Evolutionary conservation across 2,888 invertebrate genomes (phyloP), one percentile per base, ranked within the genome.

Genomic region (Saturnia japonica): DNA sequence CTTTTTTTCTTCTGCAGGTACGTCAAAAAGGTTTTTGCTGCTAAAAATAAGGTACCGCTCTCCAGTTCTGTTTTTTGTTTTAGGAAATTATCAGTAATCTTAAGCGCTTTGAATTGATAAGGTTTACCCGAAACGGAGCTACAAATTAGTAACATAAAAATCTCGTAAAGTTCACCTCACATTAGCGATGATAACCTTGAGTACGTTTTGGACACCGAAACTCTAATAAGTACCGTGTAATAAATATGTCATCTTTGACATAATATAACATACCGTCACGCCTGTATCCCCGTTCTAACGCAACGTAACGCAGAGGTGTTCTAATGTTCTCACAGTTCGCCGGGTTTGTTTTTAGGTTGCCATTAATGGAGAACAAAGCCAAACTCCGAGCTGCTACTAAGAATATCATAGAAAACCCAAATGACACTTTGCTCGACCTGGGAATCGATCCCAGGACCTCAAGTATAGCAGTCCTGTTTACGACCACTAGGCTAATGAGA

Each of bases 1-100:
- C 34, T 43, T 47, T 28, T n/a, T 70, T 71, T 70, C 69, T 69
- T 68, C 82, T 84, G 34, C 73, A 83, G 83, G 83, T 83, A 78
- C 47, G 76, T 70, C 16, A 25, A 45, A 16, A 54, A 22, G 40
- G 42, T 54, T 54, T 42, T 40, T 64, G n/a, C 64, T 40, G 64
- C 25, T 28, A 60, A 28, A 60, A 28, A 25, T 9, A 57, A 60
- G 57, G 57, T 60, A 40, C 40, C 64, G 40, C 40, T n/a, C 12
- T 19, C 7, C 8, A n/a, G 6, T 64, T 40, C 8, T 34, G 3
- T 40, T 11, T 64, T 64, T 40, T 40, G 7, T n/a, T 22, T 64
- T 40, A 25, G 1, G 22, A 57, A 6, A 25, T 57, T 57, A 64
- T 64, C 64, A 70, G 42, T 40, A 66, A 71, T 72, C 69, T 70